These are phyloP conservation scores for Glyptemys insculpta DNA, from an alignment of 2,797 vertebrate species.

Conservation along the genomic window DNA sequence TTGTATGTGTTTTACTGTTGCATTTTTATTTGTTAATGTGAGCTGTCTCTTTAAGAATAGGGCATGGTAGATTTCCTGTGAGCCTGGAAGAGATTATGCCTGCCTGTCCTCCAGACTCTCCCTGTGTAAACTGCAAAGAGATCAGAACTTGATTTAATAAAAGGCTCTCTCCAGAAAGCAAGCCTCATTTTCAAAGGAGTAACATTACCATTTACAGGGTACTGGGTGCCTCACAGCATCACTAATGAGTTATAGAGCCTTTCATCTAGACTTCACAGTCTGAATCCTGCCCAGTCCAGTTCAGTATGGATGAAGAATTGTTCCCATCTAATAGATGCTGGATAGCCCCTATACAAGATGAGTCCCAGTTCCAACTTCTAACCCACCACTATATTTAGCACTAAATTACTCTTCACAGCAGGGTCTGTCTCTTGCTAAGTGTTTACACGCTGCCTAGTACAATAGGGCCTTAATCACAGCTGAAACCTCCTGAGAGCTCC, in stretches of 20 bases:
- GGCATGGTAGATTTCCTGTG: not conserved
- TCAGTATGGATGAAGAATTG: not conserved
- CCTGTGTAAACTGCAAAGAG: not conserved
- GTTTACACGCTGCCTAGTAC: not conserved
- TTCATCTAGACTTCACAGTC: constrained; percentile 2
- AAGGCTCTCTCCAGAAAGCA: too few relatives aligned
- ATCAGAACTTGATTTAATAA: not conserved
- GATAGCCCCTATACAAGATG: not conserved
- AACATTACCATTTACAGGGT: too few relatives aligned
- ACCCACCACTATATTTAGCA: not conserved
- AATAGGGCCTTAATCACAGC: not conserved
- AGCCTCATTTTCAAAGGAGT: too few relatives aligned
- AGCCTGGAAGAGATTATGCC: not conserved
- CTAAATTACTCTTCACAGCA: not conserved
- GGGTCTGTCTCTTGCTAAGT: not conserved
- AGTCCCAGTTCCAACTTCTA: not conserved
- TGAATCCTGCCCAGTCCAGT: not conserved
- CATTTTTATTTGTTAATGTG: constrained; percentile 5
- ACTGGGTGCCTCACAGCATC: not conserved
- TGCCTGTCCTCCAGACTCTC: not conserved
- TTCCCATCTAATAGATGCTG: not conserved
- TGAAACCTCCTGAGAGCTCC: not conserved
- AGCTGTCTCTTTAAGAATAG: not conserved
- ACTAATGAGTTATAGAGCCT: not conserved
- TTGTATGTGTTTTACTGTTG: not conserved